Evolutionary conservation across 1,140 invertebrate species (phyloP), one percentile per base, ranked within the genome.

Genomic region (Chelonus insularis): DNA sequence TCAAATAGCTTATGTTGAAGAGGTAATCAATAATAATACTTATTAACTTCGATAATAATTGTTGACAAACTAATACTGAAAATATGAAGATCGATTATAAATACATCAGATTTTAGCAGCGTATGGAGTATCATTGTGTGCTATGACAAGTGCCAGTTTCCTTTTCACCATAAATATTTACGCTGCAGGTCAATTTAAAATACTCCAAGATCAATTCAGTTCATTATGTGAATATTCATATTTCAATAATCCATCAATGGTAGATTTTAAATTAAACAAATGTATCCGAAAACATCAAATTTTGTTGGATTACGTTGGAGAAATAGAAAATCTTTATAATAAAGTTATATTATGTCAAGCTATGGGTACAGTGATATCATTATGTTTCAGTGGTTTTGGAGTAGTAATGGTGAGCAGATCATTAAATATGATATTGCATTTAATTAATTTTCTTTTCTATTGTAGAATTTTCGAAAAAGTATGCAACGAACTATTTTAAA

Each of bases 71-170:
- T n/a, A n/a, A n/a, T n/a, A n/a, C n/a, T n/a, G n/a, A n/a, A n/a
- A n/a, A n/a, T n/a, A n/a, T n/a, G n/a, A n/a, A n/a, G n/a, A n/a
- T n/a, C n/a, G n/a, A n/a, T n/a, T n/a, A n/a, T n/a, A n/a, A n/a
- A n/a, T n/a, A n/a, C n/a, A n/a, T n/a, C 18, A 72, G 72, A 48
- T 59, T n/a, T 47, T 69, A 4, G 57, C 62, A 7, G 18, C 60
- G 12, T 48, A 47, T n/a, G 60, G 68, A 16, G 20, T 60, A 4
- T 65, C 66, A 12, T 21, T 70, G 4, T 68, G 66, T 11, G 69
- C 59, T 25, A 61, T 66, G 25, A 71, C 68, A 32, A 69, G 71
- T 23, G 67, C 72, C 54, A 69, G 68, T 51, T 64, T 72, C n/a
- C 29, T 74, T 1, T 68, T 64, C 14, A 65, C 63, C 0, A 20